Conservation (phyloP, 2,888 invertebrate species). For the Smittia sp. region DNA sequence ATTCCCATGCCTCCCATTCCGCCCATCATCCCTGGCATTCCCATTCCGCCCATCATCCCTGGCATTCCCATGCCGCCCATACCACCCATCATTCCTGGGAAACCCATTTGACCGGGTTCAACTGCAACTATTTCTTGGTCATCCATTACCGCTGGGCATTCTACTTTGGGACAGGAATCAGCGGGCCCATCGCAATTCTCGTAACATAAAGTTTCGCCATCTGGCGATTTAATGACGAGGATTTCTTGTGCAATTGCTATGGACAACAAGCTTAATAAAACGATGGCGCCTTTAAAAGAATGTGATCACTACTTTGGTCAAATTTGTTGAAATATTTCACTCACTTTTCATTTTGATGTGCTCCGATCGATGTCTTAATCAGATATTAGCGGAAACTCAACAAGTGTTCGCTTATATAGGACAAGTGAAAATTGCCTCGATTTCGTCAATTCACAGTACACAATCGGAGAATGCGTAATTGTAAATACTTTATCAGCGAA, state of each 20-base stretch:
- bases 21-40: slow-evolving; percentile 32
- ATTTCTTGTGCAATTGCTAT: not conserved
- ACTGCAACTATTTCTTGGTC: not conserved
- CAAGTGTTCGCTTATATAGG: not conserved
- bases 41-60: slow-evolving; percentile 13
- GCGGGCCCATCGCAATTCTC: no score
- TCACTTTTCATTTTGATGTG: slow-evolving; percentile 22
- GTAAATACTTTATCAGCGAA: not conserved
- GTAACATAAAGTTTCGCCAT: not conserved
- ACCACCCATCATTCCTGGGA: not conserved
- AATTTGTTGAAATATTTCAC: not conserved
- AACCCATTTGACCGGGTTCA: not conserved
- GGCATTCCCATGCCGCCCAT: no score
- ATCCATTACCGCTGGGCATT: no score
- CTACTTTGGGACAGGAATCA: no score
- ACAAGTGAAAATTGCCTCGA: not conserved
- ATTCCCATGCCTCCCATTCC: slow-evolving; percentile 26
- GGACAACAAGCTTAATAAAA: not conserved
- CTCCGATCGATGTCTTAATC: not conserved
- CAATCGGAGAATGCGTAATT: not conserved
- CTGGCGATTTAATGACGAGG: no score
- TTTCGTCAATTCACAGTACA: not conserved
- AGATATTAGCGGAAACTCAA: not conserved
- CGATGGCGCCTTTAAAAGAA: not conserved
- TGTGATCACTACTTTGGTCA: not conserved